Evolutionary conservation across 23 tunicate genomes (phyloP).

Genomic region (Trididemnum miniatum): DNA sequence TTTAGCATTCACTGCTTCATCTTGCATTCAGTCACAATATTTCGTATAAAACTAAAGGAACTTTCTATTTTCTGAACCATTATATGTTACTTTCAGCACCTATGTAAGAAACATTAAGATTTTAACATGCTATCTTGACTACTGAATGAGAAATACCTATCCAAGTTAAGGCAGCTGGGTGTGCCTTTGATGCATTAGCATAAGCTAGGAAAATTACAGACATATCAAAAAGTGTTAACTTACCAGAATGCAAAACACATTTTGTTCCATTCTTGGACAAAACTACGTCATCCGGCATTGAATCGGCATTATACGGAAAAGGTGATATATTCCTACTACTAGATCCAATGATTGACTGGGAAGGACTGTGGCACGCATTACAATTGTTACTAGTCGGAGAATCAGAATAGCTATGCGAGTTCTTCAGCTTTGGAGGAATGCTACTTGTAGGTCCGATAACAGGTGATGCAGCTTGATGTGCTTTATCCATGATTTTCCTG

Average conservation of each 20-base stretch:
- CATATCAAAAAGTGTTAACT: too few relatives aligned
- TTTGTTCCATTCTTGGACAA: conserved; percentile 32
- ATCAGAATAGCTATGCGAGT: not conserved
- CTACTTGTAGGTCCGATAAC: not conserved
- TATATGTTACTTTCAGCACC: too few relatives aligned
- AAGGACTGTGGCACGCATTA: conserved; percentile 16
- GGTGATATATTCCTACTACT: conserved; percentile 43
- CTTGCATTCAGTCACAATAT: too few relatives aligned
- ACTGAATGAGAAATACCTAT: too few relatives aligned
- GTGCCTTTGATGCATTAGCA: too few relatives aligned
- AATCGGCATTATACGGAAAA: conserved; percentile 11
- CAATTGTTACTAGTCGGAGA: conserved; percentile 31
- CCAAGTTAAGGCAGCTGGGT: too few relatives aligned
- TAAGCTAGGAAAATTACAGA: too few relatives aligned
- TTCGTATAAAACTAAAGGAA: too few relatives aligned
- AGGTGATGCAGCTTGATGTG: conserved; percentile 15
- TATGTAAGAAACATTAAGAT: too few relatives aligned
- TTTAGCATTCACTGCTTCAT: too few relatives aligned
- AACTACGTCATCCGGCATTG: conserved; percentile 34
- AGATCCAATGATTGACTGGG: not conserved
- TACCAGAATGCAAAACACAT: conserved; percentile 5
- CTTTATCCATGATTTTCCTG: conserved; percentile 19
- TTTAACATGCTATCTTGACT: too few relatives aligned
- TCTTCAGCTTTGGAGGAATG: conserved; percentile 29
- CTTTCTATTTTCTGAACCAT: too few relatives aligned